Base-by-base conservation (phyloP, 2,888 invertebrate genomes). In the Idaea biselata region DNA sequence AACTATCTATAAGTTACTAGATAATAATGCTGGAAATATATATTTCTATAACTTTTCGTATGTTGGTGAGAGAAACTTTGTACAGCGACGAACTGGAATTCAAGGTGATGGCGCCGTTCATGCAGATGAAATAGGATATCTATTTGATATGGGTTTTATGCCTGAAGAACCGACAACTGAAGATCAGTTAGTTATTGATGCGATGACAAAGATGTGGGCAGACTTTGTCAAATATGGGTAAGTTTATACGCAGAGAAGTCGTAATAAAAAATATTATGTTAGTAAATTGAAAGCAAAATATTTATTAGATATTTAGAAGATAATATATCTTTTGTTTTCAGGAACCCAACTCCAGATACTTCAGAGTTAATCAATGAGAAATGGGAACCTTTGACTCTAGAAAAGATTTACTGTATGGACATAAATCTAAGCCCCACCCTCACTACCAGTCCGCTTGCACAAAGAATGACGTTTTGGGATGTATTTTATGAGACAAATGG, bases 161-260 rank as follows among this genome's bases (percentile, higher is more conserved):
- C 44, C 44, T 44, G 67, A 69, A 1, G 65, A 69, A 1, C 71
- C 75, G 0, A 66, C 70, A 1, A 59, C 67, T 4, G 72, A 67
- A 11, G 82, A 83, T 64, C 75, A 77, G 62, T 60, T 77, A 1
- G 65, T 75, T 1, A 73, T 83, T 18, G 79, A 83, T 58, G 71
- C 74, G 6, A 69, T 84, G 8, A 82, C 83, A 5, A 76, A 75
- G 4, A 59, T 83, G 55, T 83, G 83, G 83, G 64, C 79, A 0
- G 82, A 83, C 63, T 82, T 82, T 68, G 82, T 72, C 7, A 83
- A 82, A 73, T 76, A 74, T 54, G 76, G 80, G 82, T 81, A 76
- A 4, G 75, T 33, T 16, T 53, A 18, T 25, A 33, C 7, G 6
- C 53, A 16, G 18, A 56, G 6, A n/a, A n/a, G n/a, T n/a, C n/a